phyloP scores from a whole-genome alignment of 2,797 vertebrate species.

The Thalassophryne amazonica region DNA sequence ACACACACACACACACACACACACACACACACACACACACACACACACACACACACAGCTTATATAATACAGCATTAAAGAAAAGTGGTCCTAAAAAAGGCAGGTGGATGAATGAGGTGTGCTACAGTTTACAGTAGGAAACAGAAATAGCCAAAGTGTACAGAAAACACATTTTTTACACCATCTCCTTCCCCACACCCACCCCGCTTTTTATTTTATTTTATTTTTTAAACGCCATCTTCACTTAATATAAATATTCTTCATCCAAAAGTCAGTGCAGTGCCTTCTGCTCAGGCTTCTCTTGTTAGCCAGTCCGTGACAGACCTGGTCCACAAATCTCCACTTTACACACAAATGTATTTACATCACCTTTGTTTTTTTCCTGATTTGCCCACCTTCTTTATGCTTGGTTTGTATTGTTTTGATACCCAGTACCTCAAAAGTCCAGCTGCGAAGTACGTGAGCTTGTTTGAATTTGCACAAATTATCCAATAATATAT shows the following conservation, averaged over 20 bases:
- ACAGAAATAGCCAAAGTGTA: slow-evolving; percentile 63
- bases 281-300: slow-evolving; percentile 72
- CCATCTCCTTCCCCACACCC: too few species aligned
- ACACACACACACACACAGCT: slow-evolving; percentile 19
- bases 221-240: slow-evolving; percentile 76
- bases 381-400: slow-evolving; percentile 39
- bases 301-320: too few species aligned
- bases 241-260: slow-evolving; percentile 83
- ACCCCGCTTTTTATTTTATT: slow-evolving; percentile 20
- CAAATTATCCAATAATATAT: slow-evolving; percentile 74
- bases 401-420: slow-evolving; percentile 37
- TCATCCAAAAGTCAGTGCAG: slow-evolving; percentile 84
- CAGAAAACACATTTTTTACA: slow-evolving; percentile 67
- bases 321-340: slow-evolving; percentile 52
- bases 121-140: slow-evolving; percentile 56
- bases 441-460: slow-evolving; percentile 90
- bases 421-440: slow-evolving; percentile 79
- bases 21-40: background rate
- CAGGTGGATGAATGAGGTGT: slow-evolving; percentile 35
- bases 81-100: slow-evolving; percentile 62
- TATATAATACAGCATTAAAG: slow-evolving; percentile 70
- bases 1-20: slow-evolving; percentile 11
- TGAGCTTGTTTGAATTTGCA: slow-evolving; percentile 69
- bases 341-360: slow-evolving; percentile 56
- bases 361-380: slow-evolving; percentile 59